These are phyloP conservation scores for Oplegnathus fasciatus DNA, from an alignment of 2,113 vertebrate genomes.

Conservation along the genomic window DNA sequence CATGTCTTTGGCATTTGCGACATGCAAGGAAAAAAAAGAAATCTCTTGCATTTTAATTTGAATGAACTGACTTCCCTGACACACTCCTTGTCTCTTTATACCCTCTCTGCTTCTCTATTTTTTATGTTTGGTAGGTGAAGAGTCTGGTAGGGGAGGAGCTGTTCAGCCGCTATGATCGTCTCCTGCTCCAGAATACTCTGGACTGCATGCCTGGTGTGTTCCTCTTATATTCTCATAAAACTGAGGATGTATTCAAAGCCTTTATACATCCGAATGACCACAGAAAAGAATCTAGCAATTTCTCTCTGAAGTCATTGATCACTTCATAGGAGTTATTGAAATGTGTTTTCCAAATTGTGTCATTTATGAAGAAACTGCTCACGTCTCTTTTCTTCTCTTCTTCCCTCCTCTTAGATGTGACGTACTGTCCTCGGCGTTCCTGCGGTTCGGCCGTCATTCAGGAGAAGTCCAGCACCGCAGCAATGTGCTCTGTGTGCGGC, in stretches of 20 bases:
- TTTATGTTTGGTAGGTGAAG: slow-evolving; percentile 83
- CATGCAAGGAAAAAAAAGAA: too few species aligned
- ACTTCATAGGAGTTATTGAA: too few species aligned
- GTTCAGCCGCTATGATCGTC: slow-evolving; percentile 91
- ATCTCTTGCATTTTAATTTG: not conserved
- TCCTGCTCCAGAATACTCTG: slow-evolving; percentile 91
- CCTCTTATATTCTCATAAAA: not conserved
- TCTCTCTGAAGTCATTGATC: too few species aligned
- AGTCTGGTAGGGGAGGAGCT: slow-evolving; percentile 89
- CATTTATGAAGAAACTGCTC: too few species aligned
- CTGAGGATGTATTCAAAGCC: not conserved
- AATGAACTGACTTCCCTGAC: not conserved
- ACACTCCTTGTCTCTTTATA: not conserved
- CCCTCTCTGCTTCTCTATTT: not conserved
- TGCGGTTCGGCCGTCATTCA: slow-evolving; percentile 88
- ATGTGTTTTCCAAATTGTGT: too few species aligned
- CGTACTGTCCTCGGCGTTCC: slow-evolving; percentile 88
- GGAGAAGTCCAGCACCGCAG: slow-evolving; percentile 86
- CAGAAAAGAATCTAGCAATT: not conserved
- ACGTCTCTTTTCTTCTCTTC: too few species aligned
- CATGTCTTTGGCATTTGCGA: not conserved
- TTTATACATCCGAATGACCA: not conserved
- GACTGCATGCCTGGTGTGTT: slow-evolving; percentile 88
- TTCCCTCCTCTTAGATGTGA: slow-evolving; percentile 78
- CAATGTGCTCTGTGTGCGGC: slow-evolving; percentile 87